Base-by-base conservation (phyloP, 2,888 invertebrate species). In the Coelogynopora nodosa region DNA sequence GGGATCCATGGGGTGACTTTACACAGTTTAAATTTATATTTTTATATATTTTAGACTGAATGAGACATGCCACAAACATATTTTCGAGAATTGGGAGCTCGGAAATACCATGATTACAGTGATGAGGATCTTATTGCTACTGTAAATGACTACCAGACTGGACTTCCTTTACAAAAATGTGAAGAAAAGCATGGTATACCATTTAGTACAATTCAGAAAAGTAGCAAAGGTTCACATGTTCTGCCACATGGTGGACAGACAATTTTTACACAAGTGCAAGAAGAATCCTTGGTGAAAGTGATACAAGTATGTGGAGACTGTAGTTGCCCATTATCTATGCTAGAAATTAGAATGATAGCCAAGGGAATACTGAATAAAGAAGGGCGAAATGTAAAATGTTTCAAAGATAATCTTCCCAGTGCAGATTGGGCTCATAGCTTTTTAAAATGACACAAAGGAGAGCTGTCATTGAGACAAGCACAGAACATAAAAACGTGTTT, bases 11-110 rank as follows among this genome's bases (percentile, higher is more conserved):
- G 74, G 74, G 74, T 74, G 23, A 74, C 74, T 74, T 74, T 74
- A 26, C 74, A 74, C 74, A 74, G 18, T 74, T 74, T 74, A 49
- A 49, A 49, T 74, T 74, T n/a, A 26, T 74, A n/a, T 74, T 74
- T 74, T 74, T 74, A 74, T 74, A 74, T 74, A 74, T 74, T 74
- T 10, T 74, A 74, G 23, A 10, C 23, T 74, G 5, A n/a, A n/a
- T 74, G 74, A 74, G 23, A 49, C 5, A 49, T 49, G 49, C 49
- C 49, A 10, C 5, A 18, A 49, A 49, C 5, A 49, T 49, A 49
- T 49, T 10, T 10, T 10, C 5, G 49, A 18, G 49, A 10, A 49
- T 18, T 49, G 5, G 49, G 49, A 18, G 18, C 49, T 10, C 5
- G 49, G 18, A 49, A 49, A 10, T 49, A 49, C 49, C 49, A 49